Base-by-base conservation (phyloP, 1,140 invertebrate species). In the Philotrypesis tridentata region DNA sequence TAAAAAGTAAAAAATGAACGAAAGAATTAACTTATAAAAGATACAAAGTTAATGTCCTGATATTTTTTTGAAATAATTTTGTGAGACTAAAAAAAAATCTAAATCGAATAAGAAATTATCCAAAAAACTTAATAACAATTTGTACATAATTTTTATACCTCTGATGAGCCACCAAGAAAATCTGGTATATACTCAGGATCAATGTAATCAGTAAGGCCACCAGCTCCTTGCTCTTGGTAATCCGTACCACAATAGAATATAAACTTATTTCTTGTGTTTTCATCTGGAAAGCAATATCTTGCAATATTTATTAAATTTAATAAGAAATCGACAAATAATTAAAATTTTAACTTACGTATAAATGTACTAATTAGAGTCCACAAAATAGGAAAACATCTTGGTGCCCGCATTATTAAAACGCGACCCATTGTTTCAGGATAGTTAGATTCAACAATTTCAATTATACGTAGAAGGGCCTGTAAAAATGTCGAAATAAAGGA, bases 361-460 rank as follows among this genome's bases (percentile, higher is more conserved):
- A 99, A 99, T n/a, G 97, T 97, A 88, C 96, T 97, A 75, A 99
- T 96, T 68, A 99, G 94, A 0, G 98, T 99, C 98, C 98, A 99
- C n/a, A 99, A 92, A 81, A 99, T 97, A 1, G 98, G 98, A 89
- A 99, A 99, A 67, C 98, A 97, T 83, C 97, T 93, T 1, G 97
- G 97, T 37, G 97, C 97, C 84, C 97, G 93, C 77, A 97, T 96
- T 83, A 98, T 97, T 31, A 98, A 92, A 71, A 98, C 96, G 67
- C 95, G 92, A 21, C 97, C 97, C 96, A 99, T 97, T 11, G 97
- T 99, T 92, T 99, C 98, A 12, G 98, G 98, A 92, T 99, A 99
- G 92, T 99, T 98, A 21, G 96, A 96, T 91, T 99, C 97, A 9
- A 98, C 97, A 71, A 97, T 96, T 92, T 98, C 97, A 86, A 98